Conservation (phyloP, 2,797 vertebrate species). For the Alauda arvensis region DNA sequence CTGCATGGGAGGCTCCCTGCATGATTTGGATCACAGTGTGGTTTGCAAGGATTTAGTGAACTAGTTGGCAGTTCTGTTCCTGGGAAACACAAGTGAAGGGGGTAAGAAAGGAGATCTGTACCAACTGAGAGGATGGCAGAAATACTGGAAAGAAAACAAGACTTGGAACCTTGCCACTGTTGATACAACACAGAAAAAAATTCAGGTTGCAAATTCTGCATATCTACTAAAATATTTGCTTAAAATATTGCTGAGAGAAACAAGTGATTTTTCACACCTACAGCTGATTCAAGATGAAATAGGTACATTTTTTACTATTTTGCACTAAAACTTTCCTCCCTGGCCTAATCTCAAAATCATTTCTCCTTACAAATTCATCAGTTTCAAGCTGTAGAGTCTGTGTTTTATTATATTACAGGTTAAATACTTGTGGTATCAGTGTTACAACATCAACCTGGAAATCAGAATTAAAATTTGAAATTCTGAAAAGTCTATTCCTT, state of each 20-base stretch:
- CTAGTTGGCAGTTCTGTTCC: not conserved
- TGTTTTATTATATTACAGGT: not conserved
- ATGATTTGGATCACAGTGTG: not conserved
- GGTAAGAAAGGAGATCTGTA: not conserved
- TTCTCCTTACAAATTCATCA: not conserved
- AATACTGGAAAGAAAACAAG: not conserved
- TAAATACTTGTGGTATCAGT: not conserved
- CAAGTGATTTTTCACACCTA: not conserved
- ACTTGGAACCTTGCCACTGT: not conserved
- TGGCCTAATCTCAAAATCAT: not conserved
- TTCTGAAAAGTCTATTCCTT: not conserved
- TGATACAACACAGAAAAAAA: not conserved
- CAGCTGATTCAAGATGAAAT: not conserved
- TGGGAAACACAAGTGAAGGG: not conserved
- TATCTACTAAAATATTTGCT: not conserved
- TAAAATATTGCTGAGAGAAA: not conserved
- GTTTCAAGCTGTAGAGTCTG: not conserved
- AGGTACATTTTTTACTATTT: not conserved
- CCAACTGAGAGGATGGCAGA: not conserved
- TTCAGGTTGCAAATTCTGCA: not conserved
- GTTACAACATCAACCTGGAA: not conserved
- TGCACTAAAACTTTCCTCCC: not conserved
- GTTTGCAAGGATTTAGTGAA: not conserved
- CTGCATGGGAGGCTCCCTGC: not conserved
- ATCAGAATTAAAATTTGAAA: not conserved